phyloP scores from a whole-genome alignment of 53 echinoderm and acorn worm genomes.

The Mesocentrotus franciscanus region DNA sequence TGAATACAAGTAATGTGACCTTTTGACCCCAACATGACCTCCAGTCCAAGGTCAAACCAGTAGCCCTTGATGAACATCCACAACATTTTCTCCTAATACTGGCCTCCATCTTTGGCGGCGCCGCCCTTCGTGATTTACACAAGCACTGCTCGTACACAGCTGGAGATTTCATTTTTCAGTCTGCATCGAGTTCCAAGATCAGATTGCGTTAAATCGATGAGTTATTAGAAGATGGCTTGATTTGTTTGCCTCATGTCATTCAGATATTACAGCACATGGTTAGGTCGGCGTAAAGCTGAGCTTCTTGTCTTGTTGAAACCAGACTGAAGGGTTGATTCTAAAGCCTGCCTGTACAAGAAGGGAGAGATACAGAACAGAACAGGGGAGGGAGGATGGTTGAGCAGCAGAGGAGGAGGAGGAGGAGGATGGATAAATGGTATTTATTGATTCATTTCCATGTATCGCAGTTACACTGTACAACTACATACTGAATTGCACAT shows the following conservation, averaged over 20 bases:
- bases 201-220: neutral
- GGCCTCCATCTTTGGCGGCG: neutral
- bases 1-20: constrained; percentile 1
- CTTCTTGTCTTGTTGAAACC: constrained; percentile 11
- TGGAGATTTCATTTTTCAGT: neutral
- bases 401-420: neutral
- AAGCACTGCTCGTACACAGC: neutral
- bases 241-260: neutral
- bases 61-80: neutral
- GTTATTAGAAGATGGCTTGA: constrained; percentile 3
- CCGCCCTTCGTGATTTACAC: neutral
- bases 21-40: constrained; percentile 10
- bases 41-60: constrained; percentile 33
- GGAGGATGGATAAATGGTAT: no score
- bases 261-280: neutral
- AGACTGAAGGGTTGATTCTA: neutral
- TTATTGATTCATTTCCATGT: no score
- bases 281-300: neutral
- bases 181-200: neutral
- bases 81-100: neutral
- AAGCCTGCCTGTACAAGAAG: neutral
- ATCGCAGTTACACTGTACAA: no score
- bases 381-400: neutral
- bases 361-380: neutral
- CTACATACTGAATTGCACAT: no score